Base-by-base conservation (phyloP, 1,140 invertebrate species). In the Drosophila auraria region DNA sequence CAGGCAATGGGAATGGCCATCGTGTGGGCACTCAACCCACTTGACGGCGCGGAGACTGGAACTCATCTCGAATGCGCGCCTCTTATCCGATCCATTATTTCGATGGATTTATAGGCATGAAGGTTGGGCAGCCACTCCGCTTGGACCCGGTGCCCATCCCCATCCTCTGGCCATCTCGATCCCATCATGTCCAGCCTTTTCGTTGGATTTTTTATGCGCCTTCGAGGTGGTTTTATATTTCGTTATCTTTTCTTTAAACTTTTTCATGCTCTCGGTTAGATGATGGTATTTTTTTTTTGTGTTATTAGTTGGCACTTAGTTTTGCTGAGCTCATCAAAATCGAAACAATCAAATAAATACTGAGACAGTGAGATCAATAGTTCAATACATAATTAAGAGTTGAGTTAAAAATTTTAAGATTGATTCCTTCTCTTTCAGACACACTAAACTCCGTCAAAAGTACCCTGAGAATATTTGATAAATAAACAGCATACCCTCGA, bases 51-150 rank as follows among this genome's bases (percentile, higher is more conserved):
- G 66, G 53, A 38, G 53, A 70, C 75, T 70, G 64, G 50, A 74
- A 57, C 70, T 76, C 83, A 75, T 87, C 65, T 78, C 50, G 68
- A 83, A 87, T 87, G 83, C 76, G 53, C 71, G 84, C 74, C 63
- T 75, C 86, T 87, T 89, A 87, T 87, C 84, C 74, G 86, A 89
- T 90, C 86, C 74, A 89, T 89, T 84, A 87, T 78, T 83, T 80
- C 61, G 83, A 83, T 87, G 84, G 71, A 87, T 87, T 87, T 87
- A 87, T 87, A 77, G 83, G 64, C 77, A 73, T 87, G 64, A 70
- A 80, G 76, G 80, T 71, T 66, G 83, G 60, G 58, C 68, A 70
- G 53, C 36, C 69, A 50, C 59, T 77, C 42, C 47, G 45, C 45
- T 59, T 44, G 38, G 11, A 20, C n/a, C 36, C 59, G 23, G 30